These are phyloP conservation scores for Ctenicera cuprea DNA, from an alignment of 2,888 invertebrate species.

Conservation along the genomic window DNA sequence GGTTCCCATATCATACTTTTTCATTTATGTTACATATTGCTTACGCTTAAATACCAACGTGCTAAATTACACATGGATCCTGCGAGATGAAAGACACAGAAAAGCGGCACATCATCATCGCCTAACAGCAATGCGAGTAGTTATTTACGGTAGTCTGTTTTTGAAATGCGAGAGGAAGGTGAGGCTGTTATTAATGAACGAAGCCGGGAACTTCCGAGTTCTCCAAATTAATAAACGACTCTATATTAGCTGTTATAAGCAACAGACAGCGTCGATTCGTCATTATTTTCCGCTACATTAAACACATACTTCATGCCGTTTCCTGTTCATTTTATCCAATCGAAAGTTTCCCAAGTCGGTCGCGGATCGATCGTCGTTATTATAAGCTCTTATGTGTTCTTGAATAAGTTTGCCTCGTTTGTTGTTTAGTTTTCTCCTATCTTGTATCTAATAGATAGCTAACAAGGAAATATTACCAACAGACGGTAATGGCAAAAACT, in stretches of 20 bases:
- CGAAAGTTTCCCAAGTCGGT: constrained; percentile 64
- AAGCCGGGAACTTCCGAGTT: constrained; percentile 67
- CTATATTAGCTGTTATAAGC: constrained; percentile 73
- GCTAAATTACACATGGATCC: constrained; percentile 45
- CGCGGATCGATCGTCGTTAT: constrained; percentile 56
- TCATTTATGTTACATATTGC: constrained; percentile 10
- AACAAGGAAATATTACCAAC: constrained; percentile 32
- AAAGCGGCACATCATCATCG: constrained; percentile 66
- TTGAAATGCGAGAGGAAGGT: constrained; percentile 70
- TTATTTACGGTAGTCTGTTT: constrained; percentile 71
- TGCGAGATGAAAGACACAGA: constrained; percentile 50
- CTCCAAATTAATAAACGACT: constrained; percentile 73
- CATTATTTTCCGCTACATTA: constrained; percentile 75
- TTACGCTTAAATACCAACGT: constrained; percentile 36
- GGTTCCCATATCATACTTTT: too few species aligned
- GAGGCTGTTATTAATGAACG: constrained; percentile 73
- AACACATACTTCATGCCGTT: constrained; percentile 73
- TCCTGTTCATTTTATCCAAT: constrained; percentile 70
- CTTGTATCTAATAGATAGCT: constrained; percentile 38
- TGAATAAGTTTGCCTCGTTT: constrained; percentile 60
- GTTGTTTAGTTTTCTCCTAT: constrained; percentile 48
- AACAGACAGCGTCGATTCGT: constrained; percentile 74
- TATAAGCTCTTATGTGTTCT: constrained; percentile 59
- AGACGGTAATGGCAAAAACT: constrained; percentile 21
- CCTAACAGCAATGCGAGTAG: constrained; percentile 59